Evolutionary conservation across 2,797 vertebrate genomes (phyloP), one percentile per base, ranked within the genome.

Genomic region (Pteropus rufus): DNA sequence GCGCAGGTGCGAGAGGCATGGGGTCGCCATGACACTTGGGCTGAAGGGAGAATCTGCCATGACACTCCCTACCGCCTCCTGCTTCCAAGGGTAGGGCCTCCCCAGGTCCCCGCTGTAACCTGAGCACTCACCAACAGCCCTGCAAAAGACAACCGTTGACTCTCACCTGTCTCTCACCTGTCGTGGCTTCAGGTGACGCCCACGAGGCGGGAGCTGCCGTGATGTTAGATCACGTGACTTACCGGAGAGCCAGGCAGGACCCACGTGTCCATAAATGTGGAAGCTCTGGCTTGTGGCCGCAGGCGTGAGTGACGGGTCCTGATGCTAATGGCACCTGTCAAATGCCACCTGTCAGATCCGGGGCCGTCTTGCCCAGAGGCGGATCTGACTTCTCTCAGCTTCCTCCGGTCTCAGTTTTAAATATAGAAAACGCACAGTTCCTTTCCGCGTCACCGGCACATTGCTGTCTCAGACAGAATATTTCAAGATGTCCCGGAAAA

Each of bases 321-420:
- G 64, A 24, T 0, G 19, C 41, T 76, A 34, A 65, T 29, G 84
- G 46, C 0, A 2, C 29, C 88, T 86, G 54, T 52, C 91, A 62
- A 52, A 8, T 9, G 1, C 21, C 56, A 0, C 39, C 1, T 46
- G 15, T 85, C 80, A 3, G 34, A 49, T 81, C 31, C 26, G 3
- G 58, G 91, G 41, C 91, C 26, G 91, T 9, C 46, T 67, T 36
- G 88, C 93, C 84, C 18, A 82, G 26, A 69, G 92, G 75, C 85
- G 75, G 29, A 11, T 0, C 10, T 7, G 10, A 10, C 31, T 7
- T 46, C 62, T 56, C 69, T 49, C n/a, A 7, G 16, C 26, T 49
- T 90, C 64, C 56, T 86, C 49, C 34, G 58, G 80, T 16, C 56
- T 44, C 34, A 24, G 80, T 60, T 76, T 83, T 87, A 72, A 94